Conservation (phyloP, 2,113 vertebrate species). For the Vimba vimba region DNA sequence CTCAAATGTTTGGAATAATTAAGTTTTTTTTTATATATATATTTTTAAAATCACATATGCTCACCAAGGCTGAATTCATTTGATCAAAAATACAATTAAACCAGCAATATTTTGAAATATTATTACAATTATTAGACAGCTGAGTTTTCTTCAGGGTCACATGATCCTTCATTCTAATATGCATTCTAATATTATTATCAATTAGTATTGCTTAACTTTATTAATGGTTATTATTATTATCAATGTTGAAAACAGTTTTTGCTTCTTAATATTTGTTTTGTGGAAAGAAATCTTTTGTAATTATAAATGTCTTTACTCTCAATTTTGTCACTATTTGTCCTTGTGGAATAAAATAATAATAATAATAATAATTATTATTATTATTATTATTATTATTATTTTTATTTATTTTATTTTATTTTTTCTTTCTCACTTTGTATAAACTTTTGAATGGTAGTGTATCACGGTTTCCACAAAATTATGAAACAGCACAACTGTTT, state of each 20-base stretch:
- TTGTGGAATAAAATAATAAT: background rate
- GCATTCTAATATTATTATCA: too few species aligned
- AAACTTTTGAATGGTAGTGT: background rate
- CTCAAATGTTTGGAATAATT: background rate
- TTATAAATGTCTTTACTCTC: too few species aligned
- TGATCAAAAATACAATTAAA: background rate
- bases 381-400: too few species aligned
- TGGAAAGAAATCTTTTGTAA: background rate
- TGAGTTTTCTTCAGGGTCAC: background rate
- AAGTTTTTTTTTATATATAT: too few species aligned
- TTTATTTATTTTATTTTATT: too few species aligned
- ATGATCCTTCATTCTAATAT: background rate
- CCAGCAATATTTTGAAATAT: background rate
- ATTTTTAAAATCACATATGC: background rate
- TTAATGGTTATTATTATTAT: background rate
- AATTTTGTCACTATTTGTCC: background rate
- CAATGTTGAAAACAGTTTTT: background rate
- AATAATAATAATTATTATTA: too few species aligned
- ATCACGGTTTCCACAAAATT: background rate
- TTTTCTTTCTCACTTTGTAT: too few species aligned
- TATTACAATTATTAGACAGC: background rate
- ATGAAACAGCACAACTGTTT: background rate
- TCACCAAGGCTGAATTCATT: background rate
- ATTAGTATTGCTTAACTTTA: background rate
- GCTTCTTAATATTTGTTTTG: background rate